Evolutionary conservation across 2,888 invertebrate genomes (phyloP).

Genomic region (Sarcophaga variegata): DNA sequence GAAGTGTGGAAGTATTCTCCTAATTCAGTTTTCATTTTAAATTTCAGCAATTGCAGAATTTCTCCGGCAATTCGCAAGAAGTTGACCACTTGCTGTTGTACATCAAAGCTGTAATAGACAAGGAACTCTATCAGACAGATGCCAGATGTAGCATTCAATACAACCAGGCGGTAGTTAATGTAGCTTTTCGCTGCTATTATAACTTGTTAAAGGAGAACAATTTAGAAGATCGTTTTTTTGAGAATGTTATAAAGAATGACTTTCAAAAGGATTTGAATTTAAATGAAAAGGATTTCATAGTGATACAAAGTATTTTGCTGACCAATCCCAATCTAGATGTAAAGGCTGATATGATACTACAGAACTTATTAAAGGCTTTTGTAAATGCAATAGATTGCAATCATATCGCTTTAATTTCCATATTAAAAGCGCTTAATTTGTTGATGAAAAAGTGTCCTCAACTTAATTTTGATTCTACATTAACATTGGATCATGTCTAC

Average conservation of each 20-base stretch:
- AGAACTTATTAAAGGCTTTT: conserved; percentile 73
- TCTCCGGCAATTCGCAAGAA: conserved; percentile 35
- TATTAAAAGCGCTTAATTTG: conserved; percentile 77
- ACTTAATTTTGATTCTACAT: conserved; percentile 68
- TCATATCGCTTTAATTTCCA: conserved; percentile 73
- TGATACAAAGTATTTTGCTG: conserved; percentile 77
- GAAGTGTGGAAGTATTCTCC: conserved; percentile 12
- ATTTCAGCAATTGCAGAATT: conserved; percentile 58
- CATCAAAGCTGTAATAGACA: conserved; percentile 68
- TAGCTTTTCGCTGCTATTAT: conserved; percentile 77
- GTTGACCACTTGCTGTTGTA: conserved; percentile 65
- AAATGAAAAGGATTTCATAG: conserved; percentile 70
- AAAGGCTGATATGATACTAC: conserved; percentile 71
- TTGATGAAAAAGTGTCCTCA: conserved; percentile 76
- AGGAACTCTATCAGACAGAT: conserved; percentile 43
- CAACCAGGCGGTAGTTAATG: conserved; percentile 76
- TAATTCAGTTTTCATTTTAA: background rate
- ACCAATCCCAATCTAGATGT: conserved; percentile 74
- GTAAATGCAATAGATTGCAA: conserved; percentile 73
- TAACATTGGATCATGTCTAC: conserved; percentile 76
- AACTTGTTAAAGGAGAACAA: conserved; percentile 73
- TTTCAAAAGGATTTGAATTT: conserved; percentile 30
- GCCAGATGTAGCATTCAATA: conserved; percentile 56
- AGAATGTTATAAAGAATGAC: background rate
- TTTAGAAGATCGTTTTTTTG: conserved; percentile 69